Evolutionary conservation across 2,888 invertebrate species (phyloP), one percentile per base, ranked within the genome.

Genomic region (Eupithecia tripunctaria): DNA sequence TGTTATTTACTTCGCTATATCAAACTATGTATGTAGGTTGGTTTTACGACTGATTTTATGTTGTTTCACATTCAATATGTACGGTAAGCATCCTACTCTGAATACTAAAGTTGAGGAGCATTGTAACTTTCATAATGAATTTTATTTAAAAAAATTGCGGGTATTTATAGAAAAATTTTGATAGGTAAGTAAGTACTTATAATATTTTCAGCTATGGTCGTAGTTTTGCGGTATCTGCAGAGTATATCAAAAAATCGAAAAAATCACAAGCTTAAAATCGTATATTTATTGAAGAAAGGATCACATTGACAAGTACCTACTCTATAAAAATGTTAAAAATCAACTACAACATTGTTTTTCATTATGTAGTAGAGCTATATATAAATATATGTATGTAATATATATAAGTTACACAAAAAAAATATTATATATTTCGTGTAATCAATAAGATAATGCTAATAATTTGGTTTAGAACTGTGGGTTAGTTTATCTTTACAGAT

Each of bases 21-120:
- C 80, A 81, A 82, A 80, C 81, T 79, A 81, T 74, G 78, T 77
- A 78, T 80, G 84, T 82, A 81, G 85, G 84, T 85, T 86, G 84
- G 47, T 67, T 91, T 90, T 88, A 88, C 81, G 87, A 84, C 84
- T 80, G 78, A 78, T 86, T 89, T 90, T 90, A 89, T 86, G 82
- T 84, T 69, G 84, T 87, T 87, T 80, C 79, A 80, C 76, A 80
- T 85, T 85, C 79, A 80, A 82, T 82, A 82, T 81, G 80, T 80
- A 82, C 78, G 81, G 81, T 76, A 32, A 74, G 80, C 79, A 83
- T 81, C 79, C 79, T 75, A 77, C 79, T 79, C 77, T 79, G 82
- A 85, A 83, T 81, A 83, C 77, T 80, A 78, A 81, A 81, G 77
- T 78, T 79, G 82, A 75, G 38, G 81, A 75, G 38, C 32, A 60